Evolutionary conservation across 2,113 vertebrate species (phyloP).

Genomic region (Phrynosoma blainvillii): DNA sequence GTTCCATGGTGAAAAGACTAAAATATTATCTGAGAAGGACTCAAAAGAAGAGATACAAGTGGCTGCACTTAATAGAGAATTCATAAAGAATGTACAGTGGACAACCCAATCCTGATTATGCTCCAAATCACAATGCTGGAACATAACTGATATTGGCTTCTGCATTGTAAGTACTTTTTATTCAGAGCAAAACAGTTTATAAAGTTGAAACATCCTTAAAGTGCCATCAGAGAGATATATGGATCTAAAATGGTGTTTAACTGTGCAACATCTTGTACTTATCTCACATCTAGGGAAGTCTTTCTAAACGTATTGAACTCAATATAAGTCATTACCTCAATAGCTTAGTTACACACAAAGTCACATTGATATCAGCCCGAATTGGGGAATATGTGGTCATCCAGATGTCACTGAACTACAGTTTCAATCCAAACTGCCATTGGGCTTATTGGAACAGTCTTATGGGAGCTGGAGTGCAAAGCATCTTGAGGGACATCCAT

Average conservation of each 20-base stretch:
- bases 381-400: not conserved
- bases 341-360: too few relatives aligned
- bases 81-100: not conserved
- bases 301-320: not conserved
- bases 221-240: fast-evolving
- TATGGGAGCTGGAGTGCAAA: too few relatives aligned
- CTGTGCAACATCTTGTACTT: not conserved
- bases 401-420: not conserved
- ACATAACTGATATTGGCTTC: not conserved
- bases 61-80: not conserved
- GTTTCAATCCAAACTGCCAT: too few relatives aligned
- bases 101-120: not conserved
- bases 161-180: not conserved
- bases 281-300: not conserved
- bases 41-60: not conserved
- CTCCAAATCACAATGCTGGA: not conserved
- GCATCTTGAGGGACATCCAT: too few relatives aligned
- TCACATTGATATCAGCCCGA: not conserved
- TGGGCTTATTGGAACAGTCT: too few relatives aligned
- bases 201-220: not conserved
- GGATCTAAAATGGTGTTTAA: not conserved
- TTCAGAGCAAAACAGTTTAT: not conserved
- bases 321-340: not conserved
- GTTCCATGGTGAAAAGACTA: not conserved
- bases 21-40: not conserved